Evolutionary conservation across 2,888 invertebrate genomes (phyloP).

Genomic region (Hypomecis punctinalis): DNA sequence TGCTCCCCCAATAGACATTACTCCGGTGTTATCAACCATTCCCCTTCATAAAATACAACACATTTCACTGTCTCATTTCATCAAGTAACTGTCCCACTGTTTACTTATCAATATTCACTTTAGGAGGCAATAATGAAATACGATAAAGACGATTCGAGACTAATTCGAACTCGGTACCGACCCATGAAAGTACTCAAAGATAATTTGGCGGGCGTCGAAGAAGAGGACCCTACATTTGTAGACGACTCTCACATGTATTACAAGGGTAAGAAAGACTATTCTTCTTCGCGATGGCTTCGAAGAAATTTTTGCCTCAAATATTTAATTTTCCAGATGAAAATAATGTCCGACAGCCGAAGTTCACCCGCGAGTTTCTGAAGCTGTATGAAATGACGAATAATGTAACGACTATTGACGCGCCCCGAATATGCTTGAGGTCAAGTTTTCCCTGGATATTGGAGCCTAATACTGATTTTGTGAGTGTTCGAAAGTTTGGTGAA

Average conservation of each 20-base stretch:
- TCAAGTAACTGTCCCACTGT: slow-evolving; percentile 34
- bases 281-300: slow-evolving; percentile 14
- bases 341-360: slow-evolving; percentile 71
- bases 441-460: slow-evolving; percentile 81
- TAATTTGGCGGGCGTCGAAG: slow-evolving; percentile 69
- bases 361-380: slow-evolving; percentile 70
- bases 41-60: slow-evolving; percentile 21
- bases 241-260: slow-evolving; percentile 80
- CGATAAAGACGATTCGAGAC: slow-evolving; percentile 73
- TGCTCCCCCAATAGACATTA: not conserved
- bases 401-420: slow-evolving; percentile 72
- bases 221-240: slow-evolving; percentile 74
- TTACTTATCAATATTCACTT: slow-evolving; percentile 48
- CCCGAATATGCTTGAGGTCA: slow-evolving; percentile 70
- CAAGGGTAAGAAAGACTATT: slow-evolving; percentile 61
- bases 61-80: slow-evolving; percentile 36
- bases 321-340: slow-evolving; percentile 64
- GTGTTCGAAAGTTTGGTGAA: slow-evolving; percentile 41
- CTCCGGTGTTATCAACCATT: not conserved
- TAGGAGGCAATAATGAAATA: slow-evolving; percentile 73
- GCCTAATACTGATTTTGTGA: slow-evolving; percentile 76
- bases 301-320: slow-evolving; percentile 37
- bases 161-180: slow-evolving; percentile 76
- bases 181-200: slow-evolving; percentile 80
- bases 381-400: slow-evolving; percentile 71